phyloP scores from a whole-genome alignment of 2,113 vertebrate species.

The Myiozetetes cayanensis region DNA sequence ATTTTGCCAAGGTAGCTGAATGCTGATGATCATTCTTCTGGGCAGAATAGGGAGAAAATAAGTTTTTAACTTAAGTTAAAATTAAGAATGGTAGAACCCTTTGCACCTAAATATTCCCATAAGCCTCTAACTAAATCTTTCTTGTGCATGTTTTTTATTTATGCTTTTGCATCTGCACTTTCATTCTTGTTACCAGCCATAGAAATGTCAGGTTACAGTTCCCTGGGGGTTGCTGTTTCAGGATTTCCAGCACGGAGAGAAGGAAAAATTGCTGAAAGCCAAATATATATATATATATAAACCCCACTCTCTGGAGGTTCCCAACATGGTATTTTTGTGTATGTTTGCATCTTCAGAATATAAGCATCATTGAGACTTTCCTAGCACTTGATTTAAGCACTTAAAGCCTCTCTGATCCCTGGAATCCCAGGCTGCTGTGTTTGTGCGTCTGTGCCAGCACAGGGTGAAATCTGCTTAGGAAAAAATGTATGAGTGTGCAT shows the following conservation, averaged over 20 bases:
- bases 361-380: background rate
- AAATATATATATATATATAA: background rate
- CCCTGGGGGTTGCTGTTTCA: conserved; percentile 7
- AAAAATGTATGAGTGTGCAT: background rate
- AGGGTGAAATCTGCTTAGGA: background rate
- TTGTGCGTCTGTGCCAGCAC: background rate
- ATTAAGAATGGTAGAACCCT: conserved; percentile 34
- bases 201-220: conserved; percentile 28
- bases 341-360: conserved; percentile 21
- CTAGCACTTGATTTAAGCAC: conserved; percentile 29
- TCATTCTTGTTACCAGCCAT: conserved; percentile 30
- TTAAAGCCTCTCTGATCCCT: conserved; percentile 12
- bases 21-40: background rate
- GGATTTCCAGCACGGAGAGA: conserved; percentile 34
- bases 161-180: conserved; percentile 37
- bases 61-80: background rate
- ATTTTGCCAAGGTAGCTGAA: background rate
- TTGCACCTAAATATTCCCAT: conserved; percentile 29
- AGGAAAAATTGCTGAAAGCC: conserved; percentile 36
- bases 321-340: background rate
- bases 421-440: background rate
- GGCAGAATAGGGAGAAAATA: background rate
- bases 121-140: conserved; percentile 10
- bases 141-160: conserved; percentile 34
- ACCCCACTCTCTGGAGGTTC: conserved; percentile 9